A percentile compares a stretch with the other conserved stretches of the same genome.
Conservation (phyloP, 2,888 invertebrate species). For the Stenichneumon culpator region DNA sequence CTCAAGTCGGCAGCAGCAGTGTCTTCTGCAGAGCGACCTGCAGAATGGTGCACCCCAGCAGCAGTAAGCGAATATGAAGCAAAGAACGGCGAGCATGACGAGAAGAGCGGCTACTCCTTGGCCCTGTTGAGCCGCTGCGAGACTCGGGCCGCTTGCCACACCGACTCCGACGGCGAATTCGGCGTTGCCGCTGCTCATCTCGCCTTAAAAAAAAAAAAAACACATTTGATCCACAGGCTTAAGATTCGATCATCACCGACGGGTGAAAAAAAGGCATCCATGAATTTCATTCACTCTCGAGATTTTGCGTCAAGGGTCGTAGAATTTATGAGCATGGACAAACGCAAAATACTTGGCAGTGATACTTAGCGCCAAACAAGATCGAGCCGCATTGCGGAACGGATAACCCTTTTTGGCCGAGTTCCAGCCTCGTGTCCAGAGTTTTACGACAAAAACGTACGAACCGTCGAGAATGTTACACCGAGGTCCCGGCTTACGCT, state of each 20-base stretch:
- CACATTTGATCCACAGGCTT: neutral
- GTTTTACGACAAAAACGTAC: constrained; percentile 28
- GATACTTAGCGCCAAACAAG: constrained; percentile 28
- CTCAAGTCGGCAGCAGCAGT: constrained; percentile 85
- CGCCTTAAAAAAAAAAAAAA: constrained; percentile 58
- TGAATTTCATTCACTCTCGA: neutral
- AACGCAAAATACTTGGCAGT: constrained; percentile 41
- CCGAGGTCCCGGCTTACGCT: constrained; percentile 7
- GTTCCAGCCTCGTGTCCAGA: constrained; percentile 55
- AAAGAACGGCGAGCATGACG: constrained; percentile 87
- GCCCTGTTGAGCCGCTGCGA: constrained; percentile 82
- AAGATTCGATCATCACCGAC: neutral
- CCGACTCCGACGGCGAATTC: constrained; percentile 78
- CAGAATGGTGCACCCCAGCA: constrained; percentile 88
- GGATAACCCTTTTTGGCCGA: constrained; percentile 58
- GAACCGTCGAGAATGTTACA: neutral
- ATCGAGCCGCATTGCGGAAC: constrained; percentile 65
- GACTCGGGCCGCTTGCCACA: constrained; percentile 79
- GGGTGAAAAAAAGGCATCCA: neutral
- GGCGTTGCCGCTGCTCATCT: constrained; percentile 69
- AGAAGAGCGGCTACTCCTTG: constrained; percentile 86
- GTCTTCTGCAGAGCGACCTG: constrained; percentile 85
- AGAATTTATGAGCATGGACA: constrained; percentile 13
- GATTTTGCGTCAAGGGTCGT: neutral
- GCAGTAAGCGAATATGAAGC: constrained; percentile 87